Evolutionary conservation across 2,888 invertebrate species (phyloP), one percentile per base, ranked within the genome.

Genomic region (Bhutanitis thaidina): DNA sequence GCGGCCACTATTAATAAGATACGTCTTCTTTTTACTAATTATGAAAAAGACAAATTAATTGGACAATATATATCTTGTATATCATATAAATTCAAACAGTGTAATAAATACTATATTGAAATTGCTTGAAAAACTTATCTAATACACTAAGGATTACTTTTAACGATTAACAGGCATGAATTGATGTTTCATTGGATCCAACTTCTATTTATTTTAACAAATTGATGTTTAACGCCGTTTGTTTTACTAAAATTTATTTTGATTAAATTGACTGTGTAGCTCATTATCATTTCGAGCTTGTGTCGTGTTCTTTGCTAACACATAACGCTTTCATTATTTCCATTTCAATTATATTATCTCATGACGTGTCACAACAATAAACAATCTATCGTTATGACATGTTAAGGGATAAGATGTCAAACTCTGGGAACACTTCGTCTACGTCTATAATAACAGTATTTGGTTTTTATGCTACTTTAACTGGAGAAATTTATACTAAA

Each of bases 241-340:
- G 39, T 53, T 53, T 10, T 49, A 36, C 16, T 43, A 34, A 50
- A 45, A 35, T 36, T 38, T 15, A 43, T 32, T 50, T 44, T 32
- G 10, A 49, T 49, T 44, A 29, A 8, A 16, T 43, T 50, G 34
- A 47, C 37, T 27, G 34, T 52, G 38, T 52, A 43, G 52, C 37
- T 27, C 15, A 44, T 49, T 39, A 56, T 60, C 60, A 59, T 61
- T 61, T 55, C 56, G 51, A 58, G 81, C 81, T 78, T 79, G 61
- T 77, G 74, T 81, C 74, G 73, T 80, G 76, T 76, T 71, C 15
- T 66, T 65, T 62, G 80, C 83, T 80, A 79, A 79, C 75, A 83
- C 75, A 76, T 72, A 67, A 67, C 58, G 80, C 81, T 79, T 64
- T 71, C 64, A 67, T 76, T 71, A 81, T 77, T 63, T 67, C 69